Percentiles rank a stretch among this genome's conserved stretches.
These are phyloP conservation scores for Drosophila tripunctata DNA, from an alignment of 2,888 invertebrate genomes.

Conservation along the genomic window DNA sequence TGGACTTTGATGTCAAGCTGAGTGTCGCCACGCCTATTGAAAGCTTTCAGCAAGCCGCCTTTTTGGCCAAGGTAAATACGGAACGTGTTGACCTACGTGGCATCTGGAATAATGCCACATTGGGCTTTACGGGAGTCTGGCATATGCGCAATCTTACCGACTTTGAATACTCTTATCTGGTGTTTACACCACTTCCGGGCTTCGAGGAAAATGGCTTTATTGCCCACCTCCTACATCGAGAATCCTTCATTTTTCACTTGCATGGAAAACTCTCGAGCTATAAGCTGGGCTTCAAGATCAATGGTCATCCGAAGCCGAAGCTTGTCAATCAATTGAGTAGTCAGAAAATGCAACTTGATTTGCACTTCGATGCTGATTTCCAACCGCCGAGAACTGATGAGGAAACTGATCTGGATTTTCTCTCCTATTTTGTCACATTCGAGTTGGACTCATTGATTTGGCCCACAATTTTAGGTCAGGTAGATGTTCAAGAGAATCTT, in stretches of 20 bases:
- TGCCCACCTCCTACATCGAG: conserved; percentile 87
- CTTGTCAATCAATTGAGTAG: conserved; percentile 79
- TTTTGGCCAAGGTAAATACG: conserved; percentile 88
- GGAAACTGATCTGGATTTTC: conserved; percentile 83
- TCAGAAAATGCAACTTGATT: conserved; percentile 74
- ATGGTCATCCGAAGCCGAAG: conserved; percentile 81
- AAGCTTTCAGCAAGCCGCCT: conserved; percentile 87
- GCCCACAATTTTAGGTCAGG: conserved; percentile 86
- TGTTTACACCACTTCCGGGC: conserved; percentile 91
- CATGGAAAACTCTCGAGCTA: conserved; percentile 89
- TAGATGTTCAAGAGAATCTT: conserved; percentile 86
- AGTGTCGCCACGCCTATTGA: conserved; percentile 91
- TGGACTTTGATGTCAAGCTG: conserved; percentile 90
- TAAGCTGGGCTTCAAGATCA: conserved; percentile 85
- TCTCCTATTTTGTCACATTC: conserved; percentile 85
- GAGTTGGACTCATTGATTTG: conserved; percentile 86
- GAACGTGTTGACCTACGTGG: conserved; percentile 90
- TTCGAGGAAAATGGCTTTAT: conserved; percentile 91
- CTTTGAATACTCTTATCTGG: conserved; percentile 91
- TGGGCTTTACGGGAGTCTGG: conserved; percentile 92
- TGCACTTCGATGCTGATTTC: conserved; percentile 83
- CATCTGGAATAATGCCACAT: conserved; percentile 90
- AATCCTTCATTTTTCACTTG: conserved; percentile 89
- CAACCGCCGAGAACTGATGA: conserved; percentile 78
- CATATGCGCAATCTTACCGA: conserved; percentile 86